Evolutionary conservation across 1,140 invertebrate genomes (phyloP).

Genomic region (Holotrichia oblita): DNA sequence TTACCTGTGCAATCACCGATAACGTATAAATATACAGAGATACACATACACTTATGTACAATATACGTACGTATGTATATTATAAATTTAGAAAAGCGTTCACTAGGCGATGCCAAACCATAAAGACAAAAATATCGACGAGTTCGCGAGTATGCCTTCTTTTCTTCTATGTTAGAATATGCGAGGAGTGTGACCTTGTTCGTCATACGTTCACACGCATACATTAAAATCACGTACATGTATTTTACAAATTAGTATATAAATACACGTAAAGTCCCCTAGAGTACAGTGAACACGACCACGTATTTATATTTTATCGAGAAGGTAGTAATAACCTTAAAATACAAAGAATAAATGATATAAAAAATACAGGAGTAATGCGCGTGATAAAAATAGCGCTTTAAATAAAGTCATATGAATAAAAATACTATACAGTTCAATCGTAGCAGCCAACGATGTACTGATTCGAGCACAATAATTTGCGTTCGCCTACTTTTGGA

Average conservation of each 20-base stretch:
- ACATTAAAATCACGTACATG: not conserved
- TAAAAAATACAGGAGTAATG: too few species aligned
- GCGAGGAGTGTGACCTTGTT: slow-evolving; percentile 32
- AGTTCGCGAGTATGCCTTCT: slow-evolving; percentile 32
- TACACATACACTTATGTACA: slow-evolving; percentile 2
- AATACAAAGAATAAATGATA: too few species aligned
- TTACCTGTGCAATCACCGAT: slow-evolving; percentile 16
- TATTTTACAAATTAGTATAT: not conserved
- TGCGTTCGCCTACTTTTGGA: too few species aligned
- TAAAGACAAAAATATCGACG: slow-evolving; percentile 35
- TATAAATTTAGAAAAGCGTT: slow-evolving; percentile 31
- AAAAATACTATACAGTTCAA: too few species aligned
- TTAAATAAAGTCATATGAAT: too few species aligned
- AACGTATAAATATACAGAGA: slow-evolving; percentile 25
- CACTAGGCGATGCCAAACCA: slow-evolving; percentile 32
- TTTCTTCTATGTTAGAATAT: slow-evolving; percentile 35
- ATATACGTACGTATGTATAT: not conserved
- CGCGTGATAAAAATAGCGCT: too few species aligned
- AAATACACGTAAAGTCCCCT: too few species aligned
- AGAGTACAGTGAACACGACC: too few species aligned
- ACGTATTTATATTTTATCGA: too few species aligned
- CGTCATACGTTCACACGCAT: slow-evolving; percentile 27
- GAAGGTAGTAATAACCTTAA: too few species aligned
- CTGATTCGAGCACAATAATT: too few species aligned
- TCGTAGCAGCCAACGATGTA: too few species aligned